Evolutionary conservation across 2,888 invertebrate species (phyloP), one percentile per base, ranked within the genome.

Genomic region (Cinara cedri): DNA sequence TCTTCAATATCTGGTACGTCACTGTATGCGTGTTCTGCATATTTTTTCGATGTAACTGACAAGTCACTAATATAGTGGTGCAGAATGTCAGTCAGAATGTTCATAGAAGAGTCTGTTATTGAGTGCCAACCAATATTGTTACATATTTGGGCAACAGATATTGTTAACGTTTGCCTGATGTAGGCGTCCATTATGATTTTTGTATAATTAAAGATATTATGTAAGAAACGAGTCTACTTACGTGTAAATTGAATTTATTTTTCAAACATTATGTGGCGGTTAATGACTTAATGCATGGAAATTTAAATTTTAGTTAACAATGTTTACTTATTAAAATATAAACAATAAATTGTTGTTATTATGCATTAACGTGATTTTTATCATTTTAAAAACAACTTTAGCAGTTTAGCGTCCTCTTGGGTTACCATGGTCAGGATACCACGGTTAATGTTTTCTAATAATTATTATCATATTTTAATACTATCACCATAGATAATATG

Each of bases 81-180:
- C 86, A 95, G 87, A 81, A 96, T 90, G 88, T 97, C 97, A 70
- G 94, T 92, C 84, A 97, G 87, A 83, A 97, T 90, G 85, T 97
- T 96, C 84, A 97, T 86, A 46, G 97, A 93, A 71, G 94, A 93
- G 51, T 93, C 90, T 85, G 95, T 93, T 83, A 95, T 93, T 21
- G 93, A 91, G 87, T 95, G 93, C 93, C 96, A 97, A 83, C 97
- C 97, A 84, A 97, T 92, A 83, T 93, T 93, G 88, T 96, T 94
- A 86, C 96, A 93, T 86, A 97, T 93, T 88, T 96, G 95, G 83
- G 94, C 96, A 83, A 96, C 92, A 84, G 92, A 91, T 85, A 94
- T 89, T 86, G 92, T 92, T 11, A 82, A 57, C 11, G 82, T 44
- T 65, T 82, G 65, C 46, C 75, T 82, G 10, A 82, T 81, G 70